Base-by-base conservation (phyloP, 2,797 vertebrate species). In the Poeciliopsis gracilis region DNA sequence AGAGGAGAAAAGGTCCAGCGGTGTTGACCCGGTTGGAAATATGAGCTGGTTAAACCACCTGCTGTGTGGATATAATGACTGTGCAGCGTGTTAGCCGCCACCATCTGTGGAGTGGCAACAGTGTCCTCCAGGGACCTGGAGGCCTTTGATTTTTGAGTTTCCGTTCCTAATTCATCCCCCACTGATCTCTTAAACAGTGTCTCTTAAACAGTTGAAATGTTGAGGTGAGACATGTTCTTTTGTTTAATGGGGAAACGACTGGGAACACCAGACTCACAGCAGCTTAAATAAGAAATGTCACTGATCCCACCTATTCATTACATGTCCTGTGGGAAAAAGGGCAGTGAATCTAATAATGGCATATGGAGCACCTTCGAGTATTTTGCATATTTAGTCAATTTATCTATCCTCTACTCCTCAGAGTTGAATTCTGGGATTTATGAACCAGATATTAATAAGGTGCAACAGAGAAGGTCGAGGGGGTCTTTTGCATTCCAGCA, bases 81-180 rank as follows among this genome's bases (percentile, higher is more conserved):
- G 82, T 71, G 66, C 78, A 30, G 72, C 57, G 85, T 46, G 77
- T 20, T 45, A 8, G 80, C 80, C 82, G 77, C 77, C 76, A 49
- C 92, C 92, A 92, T 91, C 92, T 93, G 90, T 90, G 84, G 75
- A 77, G 83, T 73, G 53, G 41, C 45, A 7, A 30, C 72, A 46
- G 5, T 3, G 4, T 61, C 55, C 85, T 81, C 86, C 3, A 7
- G 88, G 85, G 86, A 80, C 71, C 67, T 25, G 0, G 1, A 59
- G 43, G 41, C 69, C 75, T 57, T 76, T 77, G 82, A 78, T 87
- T 85, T 71, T 80, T 81, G 38, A 28, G 0, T 84, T 91, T 90
- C 87, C 77, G 61, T 72, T 82, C 18, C 53, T 25, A 13, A 73
- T 83, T 77, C 55, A 36, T 81, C 77, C 87, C 86, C 82, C 36